Evolutionary conservation across 2,888 invertebrate species (phyloP).

Genomic region (Rhagonycha fulva): DNA sequence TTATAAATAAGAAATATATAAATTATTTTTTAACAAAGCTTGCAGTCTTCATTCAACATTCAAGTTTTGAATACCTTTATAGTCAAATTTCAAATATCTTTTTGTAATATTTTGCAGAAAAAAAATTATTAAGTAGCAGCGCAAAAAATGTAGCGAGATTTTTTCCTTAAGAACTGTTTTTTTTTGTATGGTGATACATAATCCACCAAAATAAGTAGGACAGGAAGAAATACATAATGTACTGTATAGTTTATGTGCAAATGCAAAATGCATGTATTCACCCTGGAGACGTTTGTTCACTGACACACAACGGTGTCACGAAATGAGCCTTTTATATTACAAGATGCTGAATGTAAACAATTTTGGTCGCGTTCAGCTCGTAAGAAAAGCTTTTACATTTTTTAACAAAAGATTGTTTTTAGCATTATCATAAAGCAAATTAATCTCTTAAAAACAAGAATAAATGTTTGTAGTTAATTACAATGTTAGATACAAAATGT

Average conservation of each 20-base stretch:
- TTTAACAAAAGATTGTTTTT: neutral
- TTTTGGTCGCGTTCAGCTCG: constrained; percentile 11
- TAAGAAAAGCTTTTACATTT: neutral
- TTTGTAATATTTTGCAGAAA: neutral
- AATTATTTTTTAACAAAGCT: neutral
- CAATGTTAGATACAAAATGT: neutral
- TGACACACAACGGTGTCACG: constrained; percentile 24
- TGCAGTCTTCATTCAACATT: neutral
- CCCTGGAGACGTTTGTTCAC: constrained; percentile 22
- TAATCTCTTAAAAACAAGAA: neutral
- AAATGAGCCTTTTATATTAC: constrained; percentile 26
- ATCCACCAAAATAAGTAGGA: neutral
- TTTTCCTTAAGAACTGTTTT: neutral
- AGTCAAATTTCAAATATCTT: neutral
- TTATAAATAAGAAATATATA: neutral
- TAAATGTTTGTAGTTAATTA: neutral
- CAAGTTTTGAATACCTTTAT: neutral
- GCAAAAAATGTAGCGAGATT: neutral
- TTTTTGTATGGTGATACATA: neutral
- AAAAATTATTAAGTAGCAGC: neutral
- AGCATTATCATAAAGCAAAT: neutral
- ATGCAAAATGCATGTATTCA: constrained; percentile 25
- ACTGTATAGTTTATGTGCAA: constrained; percentile 4
- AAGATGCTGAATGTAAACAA: constrained; percentile 24
- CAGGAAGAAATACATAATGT: neutral